Evolutionary conservation across 2,888 invertebrate species (phyloP), one percentile per base, ranked within the genome.

Genomic region (Liposcelis brunnea): DNA sequence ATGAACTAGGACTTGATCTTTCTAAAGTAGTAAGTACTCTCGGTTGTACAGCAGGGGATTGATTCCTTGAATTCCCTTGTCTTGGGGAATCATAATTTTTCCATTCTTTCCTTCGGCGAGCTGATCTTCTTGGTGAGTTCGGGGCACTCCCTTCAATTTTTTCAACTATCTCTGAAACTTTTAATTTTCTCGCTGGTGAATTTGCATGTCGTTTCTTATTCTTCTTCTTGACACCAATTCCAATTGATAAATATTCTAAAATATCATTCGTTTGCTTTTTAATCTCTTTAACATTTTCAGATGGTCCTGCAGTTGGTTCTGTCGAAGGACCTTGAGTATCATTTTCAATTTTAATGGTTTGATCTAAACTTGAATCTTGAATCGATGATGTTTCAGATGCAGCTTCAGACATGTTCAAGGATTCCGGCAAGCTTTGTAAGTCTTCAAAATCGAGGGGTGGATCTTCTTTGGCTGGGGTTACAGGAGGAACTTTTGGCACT

Each of bases 171-270:
- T 26, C 26, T 8, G 26, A 26, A 4, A 26, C 26, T 26, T 26
- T 26, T 3, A 14, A 26, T 26, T 42, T 42, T 12, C 42, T 42
- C n/a, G 42, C 31, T 12, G 42, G 31, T 11, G 42, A 26, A 16
- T 38, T 18, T 18, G 21, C 12, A 31, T 42, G 26, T 12, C 26
- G 2, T 14, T 21, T 14, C 42, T 14, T n/a, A 12, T 51, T 48
- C 59, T 79, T 78, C 63, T 80, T 81, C 60, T 72, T 74, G 56
- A 79, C 75, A 35, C 71, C 69, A 1, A 71, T 70, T 46, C 70
- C 71, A 48, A 78, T 74, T 43, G 77, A 74, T 49, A 84, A 64
- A 56, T 79, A 81, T 54, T 85, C 85, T 53, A 83, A 64, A 31
- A 80, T 79, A 59, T 80, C 80, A 26, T 43, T n/a, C 35, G 31